These are phyloP conservation scores for Hyles euphorbiae DNA, from an alignment of 1,140 invertebrate species.

Conservation along the genomic window DNA sequence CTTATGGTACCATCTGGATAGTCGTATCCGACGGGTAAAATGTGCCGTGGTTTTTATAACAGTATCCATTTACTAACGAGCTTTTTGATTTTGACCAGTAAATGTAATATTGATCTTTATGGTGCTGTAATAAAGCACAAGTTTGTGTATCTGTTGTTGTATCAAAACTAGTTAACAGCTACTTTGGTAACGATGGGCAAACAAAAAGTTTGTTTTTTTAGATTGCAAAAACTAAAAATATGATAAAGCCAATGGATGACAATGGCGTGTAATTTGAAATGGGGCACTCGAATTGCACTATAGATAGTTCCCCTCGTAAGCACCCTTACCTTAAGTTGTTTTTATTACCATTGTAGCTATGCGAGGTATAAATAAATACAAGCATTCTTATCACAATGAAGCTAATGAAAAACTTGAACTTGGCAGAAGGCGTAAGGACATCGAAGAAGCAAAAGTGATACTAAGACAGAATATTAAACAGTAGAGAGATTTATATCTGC, in stretches of 20 bases:
- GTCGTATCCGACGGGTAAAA: conserved; percentile 11
- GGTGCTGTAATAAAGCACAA: background rate
- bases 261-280: conserved; percentile 24
- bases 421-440: no score
- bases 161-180: conserved; percentile 11
- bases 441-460: no score
- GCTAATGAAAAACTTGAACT: no score
- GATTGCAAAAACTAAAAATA: conserved; percentile 23
- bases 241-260: conserved; percentile 20
- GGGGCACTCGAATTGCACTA: conserved; percentile 15
- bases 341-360: background rate
- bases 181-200: conserved; percentile 22
- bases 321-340: background rate
- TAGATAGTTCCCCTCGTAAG: background rate
- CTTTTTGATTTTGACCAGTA: background rate
- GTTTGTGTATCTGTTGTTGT: background rate
- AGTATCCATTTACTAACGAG: conserved; percentile 18
- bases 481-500: no score
- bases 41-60: conserved; percentile 11
- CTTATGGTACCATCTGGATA: conserved; percentile 23
- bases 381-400: no score
- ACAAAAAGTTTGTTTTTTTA: conserved; percentile 28
- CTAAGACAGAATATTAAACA: no score
- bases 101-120: conserved; percentile 5
- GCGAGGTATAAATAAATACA: no score